Base-by-base conservation (phyloP, 2,797 vertebrate genomes). In the Pyrrhura leucotis region DNA sequence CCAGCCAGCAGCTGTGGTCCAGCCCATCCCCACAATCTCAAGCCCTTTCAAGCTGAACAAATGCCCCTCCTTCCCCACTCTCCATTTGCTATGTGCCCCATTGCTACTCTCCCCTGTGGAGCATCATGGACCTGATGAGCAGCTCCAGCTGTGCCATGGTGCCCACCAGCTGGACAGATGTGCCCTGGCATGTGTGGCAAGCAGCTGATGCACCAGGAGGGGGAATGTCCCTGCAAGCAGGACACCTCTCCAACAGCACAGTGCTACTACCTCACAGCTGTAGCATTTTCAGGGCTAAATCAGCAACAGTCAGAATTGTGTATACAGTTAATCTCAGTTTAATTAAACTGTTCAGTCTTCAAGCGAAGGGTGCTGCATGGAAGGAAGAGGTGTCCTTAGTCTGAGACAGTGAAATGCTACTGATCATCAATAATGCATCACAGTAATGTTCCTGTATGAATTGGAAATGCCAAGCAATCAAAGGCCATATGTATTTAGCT, bases 401-500 rank as follows among this genome's bases (percentile, higher is more conserved):
- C 74, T 94, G 97, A 97, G 95, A 96, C 77, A 85, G 90, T 62
- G 90, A 95, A 97, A 92, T 92, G 90, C 95, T 95, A 90, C 94
- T 93, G 92, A 78, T 92, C 97, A 98, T 98, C 95, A 97, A 97
- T 97, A 98, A 98, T 98, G 97, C 96, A 98, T 93, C 1, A 39
- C 78, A 95, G 96, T 97, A 97, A 97, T 98, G 97, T 97, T 97
- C 97, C 96, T 93, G 88, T 95, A 97, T 93, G 97, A 96, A 98
- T 95, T 96, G 96, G 96, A 98, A 98, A 98, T 97, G 96, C 97
- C 97, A 98, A 83, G 96, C 95, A 98, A 98, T 97, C 97, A 98
- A 97, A 98, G 97, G 97, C 97, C 98, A 96, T 98, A 97, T 98
- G 97, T 98, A 97, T 97, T 98, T 96, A 97, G 97, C 97, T 97